phyloP scores from a whole-genome alignment of 2,888 invertebrate species.

The Dryadula phaetusa region DNA sequence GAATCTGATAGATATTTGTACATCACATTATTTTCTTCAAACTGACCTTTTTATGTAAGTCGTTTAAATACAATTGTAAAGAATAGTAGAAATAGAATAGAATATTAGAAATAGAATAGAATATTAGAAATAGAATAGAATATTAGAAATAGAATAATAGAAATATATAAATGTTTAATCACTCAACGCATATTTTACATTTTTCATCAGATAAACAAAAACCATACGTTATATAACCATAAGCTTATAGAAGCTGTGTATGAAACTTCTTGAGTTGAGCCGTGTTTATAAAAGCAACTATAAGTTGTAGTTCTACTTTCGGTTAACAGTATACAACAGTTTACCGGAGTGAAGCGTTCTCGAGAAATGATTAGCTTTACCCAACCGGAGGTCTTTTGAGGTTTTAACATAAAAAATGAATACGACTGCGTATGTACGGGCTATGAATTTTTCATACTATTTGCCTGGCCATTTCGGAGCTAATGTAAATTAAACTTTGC shows the following conservation, averaged over 20 bases:
- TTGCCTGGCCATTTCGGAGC: not conserved
- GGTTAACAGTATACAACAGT: constrained; percentile 9
- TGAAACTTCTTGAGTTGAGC: not conserved
- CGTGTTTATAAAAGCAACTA: constrained; percentile 4
- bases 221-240: not conserved
- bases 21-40: too few relatives aligned
- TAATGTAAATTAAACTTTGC: not conserved
- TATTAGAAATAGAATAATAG: too few relatives aligned
- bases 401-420: constrained; percentile 13
- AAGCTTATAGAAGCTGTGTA: constrained; percentile 5
- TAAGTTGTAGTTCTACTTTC: constrained; percentile 7
- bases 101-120: too few relatives aligned
- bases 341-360: constrained; percentile 16
- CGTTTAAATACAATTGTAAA: too few relatives aligned
- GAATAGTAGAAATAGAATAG: too few relatives aligned
- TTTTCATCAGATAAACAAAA: not conserved
- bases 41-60: too few relatives aligned
- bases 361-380: constrained; percentile 12
- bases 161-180: too few relatives aligned
- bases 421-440: not conserved
- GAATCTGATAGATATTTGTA: too few relatives aligned
- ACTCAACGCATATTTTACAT: not conserved
- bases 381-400: not conserved
- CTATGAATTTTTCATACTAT: not conserved
- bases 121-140: too few relatives aligned